Evolutionary conservation across 2,113 vertebrate genomes (phyloP).

Genomic region (Prochilodus magdalenae): DNA sequence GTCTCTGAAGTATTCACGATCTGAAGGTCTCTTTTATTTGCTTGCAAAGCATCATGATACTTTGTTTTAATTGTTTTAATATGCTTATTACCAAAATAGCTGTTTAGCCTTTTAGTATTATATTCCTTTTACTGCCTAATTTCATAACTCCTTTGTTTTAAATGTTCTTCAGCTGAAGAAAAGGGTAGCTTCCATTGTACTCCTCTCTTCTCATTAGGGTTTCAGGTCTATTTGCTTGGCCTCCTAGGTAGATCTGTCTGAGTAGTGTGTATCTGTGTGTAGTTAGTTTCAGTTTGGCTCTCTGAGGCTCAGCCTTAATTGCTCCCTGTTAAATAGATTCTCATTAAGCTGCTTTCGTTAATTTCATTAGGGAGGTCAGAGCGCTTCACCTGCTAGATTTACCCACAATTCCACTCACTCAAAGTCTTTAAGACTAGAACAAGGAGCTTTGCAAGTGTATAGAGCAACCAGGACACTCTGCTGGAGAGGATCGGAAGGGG

Average conservation of each 20-base stretch:
- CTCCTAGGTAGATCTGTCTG: background rate
- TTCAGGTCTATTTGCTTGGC: background rate
- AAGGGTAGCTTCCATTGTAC: no score
- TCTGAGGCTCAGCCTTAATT: constrained; percentile 56
- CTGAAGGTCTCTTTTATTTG: no score
- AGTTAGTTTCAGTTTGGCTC: background rate
- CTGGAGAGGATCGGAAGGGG: no score
- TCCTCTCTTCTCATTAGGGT: background rate
- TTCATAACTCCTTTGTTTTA: no score
- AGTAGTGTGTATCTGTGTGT: background rate
- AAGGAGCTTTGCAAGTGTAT: background rate
- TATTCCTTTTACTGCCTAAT: no score
- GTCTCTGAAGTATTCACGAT: no score
- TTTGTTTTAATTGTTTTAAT: no score
- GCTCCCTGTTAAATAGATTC: constrained; percentile 43
- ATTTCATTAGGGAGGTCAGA: constrained; percentile 53
- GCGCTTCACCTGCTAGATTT: constrained; percentile 37
- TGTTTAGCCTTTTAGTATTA: no score
- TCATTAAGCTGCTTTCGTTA: constrained; percentile 57
- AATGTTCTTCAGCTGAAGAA: no score
- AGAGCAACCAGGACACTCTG: background rate
- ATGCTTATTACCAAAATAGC: no score
- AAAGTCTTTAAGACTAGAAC: background rate
- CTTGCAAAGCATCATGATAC: no score
- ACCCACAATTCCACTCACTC: background rate